phyloP scores from a whole-genome alignment of 2,113 vertebrate species.

The Serinus canaria region DNA sequence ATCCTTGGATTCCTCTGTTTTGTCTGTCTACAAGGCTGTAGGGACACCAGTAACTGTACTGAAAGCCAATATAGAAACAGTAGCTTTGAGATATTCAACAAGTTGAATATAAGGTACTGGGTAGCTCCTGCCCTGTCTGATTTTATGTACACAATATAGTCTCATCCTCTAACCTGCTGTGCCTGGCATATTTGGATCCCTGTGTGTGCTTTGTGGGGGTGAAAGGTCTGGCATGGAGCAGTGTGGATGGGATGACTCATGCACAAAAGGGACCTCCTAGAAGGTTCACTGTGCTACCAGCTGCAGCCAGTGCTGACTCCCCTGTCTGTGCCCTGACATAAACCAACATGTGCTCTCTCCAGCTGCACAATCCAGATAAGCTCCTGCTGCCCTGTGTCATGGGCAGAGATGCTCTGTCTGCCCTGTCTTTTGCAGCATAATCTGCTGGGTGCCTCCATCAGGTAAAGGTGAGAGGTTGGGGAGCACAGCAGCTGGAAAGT shows the following conservation, averaged over 20 bases:
- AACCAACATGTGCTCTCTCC: background rate
- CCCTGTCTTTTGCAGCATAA: background rate
- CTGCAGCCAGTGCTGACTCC: background rate
- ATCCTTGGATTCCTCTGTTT: background rate
- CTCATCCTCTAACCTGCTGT: constrained; percentile 1
- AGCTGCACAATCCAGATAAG: background rate
- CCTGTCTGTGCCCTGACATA: background rate
- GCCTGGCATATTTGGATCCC: background rate
- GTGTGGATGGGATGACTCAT: background rate
- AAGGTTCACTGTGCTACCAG: constrained; percentile 32
- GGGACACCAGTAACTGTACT: background rate
- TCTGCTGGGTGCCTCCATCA: background rate
- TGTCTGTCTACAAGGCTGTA: background rate
- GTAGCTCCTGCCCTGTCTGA: background rate
- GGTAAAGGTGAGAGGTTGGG: background rate
- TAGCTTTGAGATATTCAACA: background rate
- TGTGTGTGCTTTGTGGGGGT: background rate
- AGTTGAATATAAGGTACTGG: background rate
- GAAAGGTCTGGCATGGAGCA: constrained; percentile 13
- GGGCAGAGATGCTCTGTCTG: background rate
- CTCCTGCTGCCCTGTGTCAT: background rate
- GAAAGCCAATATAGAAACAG: background rate
- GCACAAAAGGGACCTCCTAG: background rate
- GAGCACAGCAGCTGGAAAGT: background rate
- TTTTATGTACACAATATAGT: background rate